phyloP scores from a whole-genome alignment of 1,140 invertebrate species.

The Proctacanthus coquilletti region DNA sequence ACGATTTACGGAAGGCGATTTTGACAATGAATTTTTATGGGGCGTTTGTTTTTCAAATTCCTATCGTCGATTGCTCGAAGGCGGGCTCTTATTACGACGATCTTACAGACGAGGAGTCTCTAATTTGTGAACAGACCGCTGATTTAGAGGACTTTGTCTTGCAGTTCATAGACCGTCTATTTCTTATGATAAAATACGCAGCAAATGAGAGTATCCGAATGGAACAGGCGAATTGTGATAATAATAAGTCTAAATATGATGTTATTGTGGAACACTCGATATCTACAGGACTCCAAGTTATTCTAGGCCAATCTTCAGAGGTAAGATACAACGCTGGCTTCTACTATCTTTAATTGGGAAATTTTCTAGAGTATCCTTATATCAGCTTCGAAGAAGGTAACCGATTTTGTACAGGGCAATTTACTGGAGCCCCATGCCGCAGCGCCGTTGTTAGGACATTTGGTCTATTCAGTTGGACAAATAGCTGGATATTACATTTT shows the following conservation, averaged over 20 bases:
- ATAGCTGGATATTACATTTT: conserved; percentile 48
- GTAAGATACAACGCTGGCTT: conserved; percentile 31
- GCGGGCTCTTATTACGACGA: conserved; percentile 47
- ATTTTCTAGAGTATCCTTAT: no score
- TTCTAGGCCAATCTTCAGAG: conserved; percentile 35
- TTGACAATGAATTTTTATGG: conserved; percentile 65
- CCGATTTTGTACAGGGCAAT: conserved; percentile 50
- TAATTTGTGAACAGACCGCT: conserved; percentile 63
- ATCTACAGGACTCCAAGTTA: background rate
- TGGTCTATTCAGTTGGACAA: conserved; percentile 53
- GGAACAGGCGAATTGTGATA: conserved; percentile 41
- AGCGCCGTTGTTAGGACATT: conserved; percentile 54
- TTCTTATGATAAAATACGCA: conserved; percentile 57
- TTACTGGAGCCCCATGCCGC: conserved; percentile 71
- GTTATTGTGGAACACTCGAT: background rate
- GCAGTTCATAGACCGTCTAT: conserved; percentile 68
- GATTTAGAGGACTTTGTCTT: conserved; percentile 79
- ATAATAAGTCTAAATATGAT: conserved; percentile 15
- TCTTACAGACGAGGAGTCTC: conserved; percentile 58
- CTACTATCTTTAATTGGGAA: background rate
- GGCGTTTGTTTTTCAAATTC: conserved; percentile 57
- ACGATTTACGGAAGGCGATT: conserved; percentile 73
- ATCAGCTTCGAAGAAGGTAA: conserved; percentile 56
- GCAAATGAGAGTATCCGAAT: conserved; percentile 47
- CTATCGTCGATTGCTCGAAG: conserved; percentile 69